Conservation (phyloP, 1,140 invertebrate genomes). For the Anadara kagoshimensis region DNA sequence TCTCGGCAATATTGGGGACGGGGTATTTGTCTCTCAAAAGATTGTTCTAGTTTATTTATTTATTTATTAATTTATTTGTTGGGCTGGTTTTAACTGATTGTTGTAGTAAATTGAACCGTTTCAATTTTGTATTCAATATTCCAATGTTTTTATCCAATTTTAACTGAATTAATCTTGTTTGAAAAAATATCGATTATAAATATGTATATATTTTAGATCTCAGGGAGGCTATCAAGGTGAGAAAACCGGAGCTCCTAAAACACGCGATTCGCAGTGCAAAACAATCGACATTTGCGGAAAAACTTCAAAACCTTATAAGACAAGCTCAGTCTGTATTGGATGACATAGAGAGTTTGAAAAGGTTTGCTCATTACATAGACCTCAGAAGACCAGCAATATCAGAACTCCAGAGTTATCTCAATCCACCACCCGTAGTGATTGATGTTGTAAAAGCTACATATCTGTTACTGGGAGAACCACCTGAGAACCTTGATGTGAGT, state of each 20-base stretch:
- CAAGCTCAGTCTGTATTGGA: slow-evolving; percentile 30
- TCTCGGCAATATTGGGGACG: no score
- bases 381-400: slow-evolving; percentile 48
- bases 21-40: no score
- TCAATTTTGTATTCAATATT: no score
- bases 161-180: no score
- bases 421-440: slow-evolving; percentile 44
- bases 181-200: no score
- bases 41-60: no score
- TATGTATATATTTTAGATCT: slow-evolving; percentile 42
- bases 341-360: slow-evolving; percentile 41
- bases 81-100: no score
- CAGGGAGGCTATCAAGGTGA: slow-evolving; percentile 41
- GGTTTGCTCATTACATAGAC: slow-evolving; percentile 43
- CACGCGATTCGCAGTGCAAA: slow-evolving; percentile 42
- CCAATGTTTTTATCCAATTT: no score
- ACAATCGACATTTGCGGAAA: slow-evolving; percentile 31
- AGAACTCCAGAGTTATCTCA: slow-evolving; percentile 50
- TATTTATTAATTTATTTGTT: no score
- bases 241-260: slow-evolving; percentile 52
- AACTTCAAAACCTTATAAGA: slow-evolving; percentile 34
- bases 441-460: slow-evolving; percentile 57
- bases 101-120: no score
- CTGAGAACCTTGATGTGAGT: slow-evolving; percentile 37
- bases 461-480: slow-evolving; percentile 50